phyloP scores from a whole-genome alignment of 2,888 invertebrate species.

The Troglohyphantes excavatus region DNA sequence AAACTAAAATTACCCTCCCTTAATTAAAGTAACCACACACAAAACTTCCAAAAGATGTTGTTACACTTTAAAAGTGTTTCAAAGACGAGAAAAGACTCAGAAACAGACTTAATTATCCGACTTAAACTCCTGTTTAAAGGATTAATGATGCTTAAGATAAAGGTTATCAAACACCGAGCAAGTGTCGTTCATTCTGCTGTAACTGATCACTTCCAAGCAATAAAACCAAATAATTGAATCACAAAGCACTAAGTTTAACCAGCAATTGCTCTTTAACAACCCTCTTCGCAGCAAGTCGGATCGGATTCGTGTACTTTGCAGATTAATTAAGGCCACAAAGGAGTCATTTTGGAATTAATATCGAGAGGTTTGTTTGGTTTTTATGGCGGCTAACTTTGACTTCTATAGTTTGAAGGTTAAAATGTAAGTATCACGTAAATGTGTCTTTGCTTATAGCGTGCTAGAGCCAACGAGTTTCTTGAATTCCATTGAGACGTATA shows the following conservation, averaged over 20 bases:
- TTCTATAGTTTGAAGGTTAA: neutral
- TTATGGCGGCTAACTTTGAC: neutral
- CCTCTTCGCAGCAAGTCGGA: neutral
- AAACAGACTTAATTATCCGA: too few species aligned
- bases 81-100: too few species aligned
- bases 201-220: neutral
- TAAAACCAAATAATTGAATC: neutral
- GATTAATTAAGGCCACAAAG: constrained; percentile 5
- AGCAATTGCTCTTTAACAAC: neutral
- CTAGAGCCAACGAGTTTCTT: too few species aligned
- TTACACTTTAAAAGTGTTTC: too few species aligned
- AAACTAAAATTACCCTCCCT: too few species aligned
- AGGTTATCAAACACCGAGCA: neutral
- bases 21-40: too few species aligned
- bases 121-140: neutral
- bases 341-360: neutral
- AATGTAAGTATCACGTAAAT: too few species aligned
- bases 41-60: too few species aligned
- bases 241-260: neutral
- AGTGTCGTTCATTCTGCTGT: neutral
- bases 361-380: neutral
- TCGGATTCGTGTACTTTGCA: neutral
- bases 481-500: too few species aligned
- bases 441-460: too few species aligned
- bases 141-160: neutral